These are phyloP conservation scores for Brachionus sp. DNA, from an alignment of 1,140 invertebrate genomes.

Conservation along the genomic window DNA sequence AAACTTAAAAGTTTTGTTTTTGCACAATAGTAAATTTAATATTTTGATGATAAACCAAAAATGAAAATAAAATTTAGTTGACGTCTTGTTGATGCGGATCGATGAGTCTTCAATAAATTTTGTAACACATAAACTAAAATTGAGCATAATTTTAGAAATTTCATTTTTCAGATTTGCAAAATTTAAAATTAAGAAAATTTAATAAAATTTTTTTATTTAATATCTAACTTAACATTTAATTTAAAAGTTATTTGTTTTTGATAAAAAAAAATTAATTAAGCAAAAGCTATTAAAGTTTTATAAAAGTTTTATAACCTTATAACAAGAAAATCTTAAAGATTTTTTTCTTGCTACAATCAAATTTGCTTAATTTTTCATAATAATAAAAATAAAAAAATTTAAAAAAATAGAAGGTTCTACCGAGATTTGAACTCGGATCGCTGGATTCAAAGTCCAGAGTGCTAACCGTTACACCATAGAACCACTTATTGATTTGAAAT, in stretches of 20 bases:
- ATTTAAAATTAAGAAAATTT: neutral
- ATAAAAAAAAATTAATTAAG: too few species aligned
- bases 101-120: neutral
- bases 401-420: neutral
- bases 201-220: neutral
- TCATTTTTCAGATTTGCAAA: neutral
- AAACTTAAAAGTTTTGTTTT: neutral
- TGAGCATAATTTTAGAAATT: neutral
- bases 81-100: neutral
- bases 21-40: neutral
- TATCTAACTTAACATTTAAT: neutral
- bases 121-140: neutral
- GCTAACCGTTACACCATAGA: conserved; percentile 4
- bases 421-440: conserved; percentile 3
- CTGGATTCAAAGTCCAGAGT: neutral
- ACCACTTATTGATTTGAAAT: neutral
- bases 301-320: too few species aligned
- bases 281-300: too few species aligned
- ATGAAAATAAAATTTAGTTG: neutral
- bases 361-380: neutral
- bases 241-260: neutral
- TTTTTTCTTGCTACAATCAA: too few species aligned
- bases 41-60: neutral
- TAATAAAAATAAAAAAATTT: neutral
- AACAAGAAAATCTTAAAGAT: too few species aligned